Conservation (phyloP, 2,888 invertebrate genomes). For the Aspidapion aeneum region DNA sequence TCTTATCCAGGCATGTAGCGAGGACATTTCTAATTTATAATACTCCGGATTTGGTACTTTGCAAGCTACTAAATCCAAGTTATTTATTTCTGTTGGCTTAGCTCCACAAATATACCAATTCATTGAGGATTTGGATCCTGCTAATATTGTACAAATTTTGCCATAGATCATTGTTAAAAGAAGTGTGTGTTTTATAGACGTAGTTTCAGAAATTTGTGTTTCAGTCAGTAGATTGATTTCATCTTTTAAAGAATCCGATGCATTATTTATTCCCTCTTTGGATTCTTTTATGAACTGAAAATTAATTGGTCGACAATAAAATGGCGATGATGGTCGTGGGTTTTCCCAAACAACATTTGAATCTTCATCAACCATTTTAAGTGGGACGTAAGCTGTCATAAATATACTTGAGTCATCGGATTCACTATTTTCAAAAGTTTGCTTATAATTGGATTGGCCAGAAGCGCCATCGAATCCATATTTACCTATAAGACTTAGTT, state of each 20-base stretch:
- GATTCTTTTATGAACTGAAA: background rate
- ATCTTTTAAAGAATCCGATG: background rate
- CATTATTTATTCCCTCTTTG: background rate
- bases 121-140: background rate
- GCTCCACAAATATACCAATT: constrained; percentile 20
- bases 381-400: background rate
- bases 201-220: constrained; percentile 9
- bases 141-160: background rate
- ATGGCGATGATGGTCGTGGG: background rate
- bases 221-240: constrained; percentile 3
- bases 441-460: background rate
- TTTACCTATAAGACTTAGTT: constrained; percentile 2
- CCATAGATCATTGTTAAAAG: background rate
- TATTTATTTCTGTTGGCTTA: constrained; percentile 20
- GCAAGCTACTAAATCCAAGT: constrained; percentile 25
- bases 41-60: constrained; percentile 6
- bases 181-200: constrained; percentile 9
- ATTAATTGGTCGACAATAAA: constrained; percentile 6
- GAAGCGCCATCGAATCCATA: background rate
- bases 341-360: constrained; percentile 7
- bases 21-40: constrained; percentile 26
- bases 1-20: constrained; percentile 31
- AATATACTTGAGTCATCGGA: background rate
- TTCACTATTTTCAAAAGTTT: background rate
- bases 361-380: background rate